Conservation (phyloP, 2,888 invertebrate genomes). For the Dolichopus griseipennis region DNA sequence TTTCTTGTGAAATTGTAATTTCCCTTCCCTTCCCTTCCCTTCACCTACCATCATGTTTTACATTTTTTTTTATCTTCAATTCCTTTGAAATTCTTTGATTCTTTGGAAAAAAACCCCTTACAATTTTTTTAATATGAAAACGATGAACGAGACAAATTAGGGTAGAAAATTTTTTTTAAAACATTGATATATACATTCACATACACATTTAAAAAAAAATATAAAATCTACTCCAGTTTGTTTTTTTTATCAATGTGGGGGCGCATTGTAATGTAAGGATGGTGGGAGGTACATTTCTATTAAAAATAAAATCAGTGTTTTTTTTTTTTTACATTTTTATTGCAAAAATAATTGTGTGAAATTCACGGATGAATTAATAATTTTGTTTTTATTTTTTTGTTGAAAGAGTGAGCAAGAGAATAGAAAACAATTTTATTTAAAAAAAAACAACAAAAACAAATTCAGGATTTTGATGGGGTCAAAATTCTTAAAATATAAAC, state of each 20-base stretch:
- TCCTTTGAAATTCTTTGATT: too few relatives aligned
- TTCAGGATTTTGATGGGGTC: not conserved
- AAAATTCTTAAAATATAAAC: not conserved
- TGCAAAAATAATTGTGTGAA: slow-evolving; percentile 4
- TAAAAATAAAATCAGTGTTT: not conserved
- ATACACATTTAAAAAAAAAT: too few relatives aligned
- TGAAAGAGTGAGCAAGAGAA: too few relatives aligned
- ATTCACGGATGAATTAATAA: slow-evolving; percentile 3
- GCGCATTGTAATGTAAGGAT: not conserved
- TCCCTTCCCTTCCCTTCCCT: too few relatives aligned
- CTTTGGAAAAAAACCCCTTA: too few relatives aligned
- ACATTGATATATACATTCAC: too few relatives aligned
- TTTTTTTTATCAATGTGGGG: too few relatives aligned
- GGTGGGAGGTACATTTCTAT: not conserved
- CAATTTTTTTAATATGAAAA: too few relatives aligned
- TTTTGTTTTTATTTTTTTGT: not conserved
- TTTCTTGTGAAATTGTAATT: not conserved
- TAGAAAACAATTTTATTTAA: too few relatives aligned
- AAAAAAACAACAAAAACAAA: not conserved
- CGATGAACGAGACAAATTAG: not conserved
- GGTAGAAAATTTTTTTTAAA: not conserved
- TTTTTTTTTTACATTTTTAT: not conserved
- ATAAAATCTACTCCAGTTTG: too few relatives aligned
- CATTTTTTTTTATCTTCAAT: too few relatives aligned
- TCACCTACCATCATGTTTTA: too few relatives aligned